Evolutionary conservation across 92 coral and sea anemone genomes (phyloP), one percentile per base, ranked within the genome.

Genomic region (Zoanthus sansibaricus): DNA sequence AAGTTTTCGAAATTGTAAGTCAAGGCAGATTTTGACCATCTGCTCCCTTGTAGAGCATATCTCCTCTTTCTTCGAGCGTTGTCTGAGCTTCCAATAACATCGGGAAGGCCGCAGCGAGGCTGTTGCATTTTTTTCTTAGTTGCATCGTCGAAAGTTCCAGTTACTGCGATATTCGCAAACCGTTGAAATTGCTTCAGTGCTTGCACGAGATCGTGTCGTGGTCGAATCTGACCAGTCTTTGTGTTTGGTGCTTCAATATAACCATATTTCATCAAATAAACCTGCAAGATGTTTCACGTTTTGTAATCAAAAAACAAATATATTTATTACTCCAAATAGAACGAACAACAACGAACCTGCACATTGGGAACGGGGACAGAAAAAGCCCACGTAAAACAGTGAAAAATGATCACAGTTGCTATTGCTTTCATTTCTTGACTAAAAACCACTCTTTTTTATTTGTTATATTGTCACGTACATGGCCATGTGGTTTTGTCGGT

Each of bases 1-100:
- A 76, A 89, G 72, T 91, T 90, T 56, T 92, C 89, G 71, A 94
- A 86, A 17, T 87, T 83, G 87, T 93, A 94, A 3, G 94, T 94
- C 32, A 94, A 83, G 25, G 85, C 91, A 92, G 82, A 69, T 77
- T 92, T 92, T 6, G 33, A 21, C 94, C 94, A 92, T 52, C 75
- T 58, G 58, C 88, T 89, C 7, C 94, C 94, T 42, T 92, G 94
- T 1, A 86, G 84, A 72, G 90, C 90, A 61, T 92, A 92, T 86
- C 94, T 69, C 13, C 85, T 70, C 80, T 77, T 92, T 47, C 90
- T 78, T 37, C 88, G 70, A 0, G 80, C 72, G 58, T 79, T 89
- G 70, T 82, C 88, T 9, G 88, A 77, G 45, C 93, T 82, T 66
- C 86, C 91, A 7, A 88, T 86, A 33, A 92, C 87, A 70, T 92